These are phyloP conservation scores for Chrysogorgia sp. DNA, from an alignment of 92 coral and sea anemone genomes.

Conservation along the genomic window DNA sequence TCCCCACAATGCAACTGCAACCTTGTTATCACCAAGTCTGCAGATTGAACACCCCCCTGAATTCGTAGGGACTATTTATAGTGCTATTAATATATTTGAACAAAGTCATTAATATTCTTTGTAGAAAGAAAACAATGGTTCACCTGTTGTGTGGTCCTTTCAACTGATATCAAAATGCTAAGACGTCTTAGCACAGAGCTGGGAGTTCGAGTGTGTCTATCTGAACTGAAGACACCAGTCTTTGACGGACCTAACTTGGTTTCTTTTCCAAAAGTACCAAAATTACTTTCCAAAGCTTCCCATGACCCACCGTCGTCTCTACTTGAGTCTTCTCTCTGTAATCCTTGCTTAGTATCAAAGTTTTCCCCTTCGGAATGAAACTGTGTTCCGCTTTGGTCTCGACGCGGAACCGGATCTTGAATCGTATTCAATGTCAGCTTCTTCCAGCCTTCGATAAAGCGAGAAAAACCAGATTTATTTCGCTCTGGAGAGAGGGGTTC, in stretches of 20 bases:
- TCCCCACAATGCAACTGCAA: too few relatives aligned
- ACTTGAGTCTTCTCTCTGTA: background rate
- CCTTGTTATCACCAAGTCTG: too few relatives aligned
- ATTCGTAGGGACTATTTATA: too few relatives aligned
- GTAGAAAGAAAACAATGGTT: background rate
- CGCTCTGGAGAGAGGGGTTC: conserved; percentile 86
- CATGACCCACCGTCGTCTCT: background rate
- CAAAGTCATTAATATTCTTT: too few relatives aligned
- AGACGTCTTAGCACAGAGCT: conserved; percentile 40
- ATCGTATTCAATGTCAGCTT: background rate
- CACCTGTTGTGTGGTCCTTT: conserved; percentile 26
- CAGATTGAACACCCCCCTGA: too few relatives aligned
- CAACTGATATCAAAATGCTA: conserved; percentile 12
- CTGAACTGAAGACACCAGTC: background rate
- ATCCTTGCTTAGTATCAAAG: background rate
- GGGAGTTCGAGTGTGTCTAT: conserved; percentile 17
- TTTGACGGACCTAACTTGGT: background rate
- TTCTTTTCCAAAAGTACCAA: background rate
- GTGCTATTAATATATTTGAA: too few relatives aligned
- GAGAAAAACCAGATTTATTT: conserved; percentile 16
- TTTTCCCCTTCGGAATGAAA: background rate
- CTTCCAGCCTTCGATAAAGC: conserved; percentile 12
- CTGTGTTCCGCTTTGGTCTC: conserved; percentile 15
- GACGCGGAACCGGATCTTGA: too few relatives aligned
- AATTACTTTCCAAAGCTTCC: background rate